Evolutionary conservation across 1,140 invertebrate genomes (phyloP).

Genomic region (Drosophila lowei): DNA sequence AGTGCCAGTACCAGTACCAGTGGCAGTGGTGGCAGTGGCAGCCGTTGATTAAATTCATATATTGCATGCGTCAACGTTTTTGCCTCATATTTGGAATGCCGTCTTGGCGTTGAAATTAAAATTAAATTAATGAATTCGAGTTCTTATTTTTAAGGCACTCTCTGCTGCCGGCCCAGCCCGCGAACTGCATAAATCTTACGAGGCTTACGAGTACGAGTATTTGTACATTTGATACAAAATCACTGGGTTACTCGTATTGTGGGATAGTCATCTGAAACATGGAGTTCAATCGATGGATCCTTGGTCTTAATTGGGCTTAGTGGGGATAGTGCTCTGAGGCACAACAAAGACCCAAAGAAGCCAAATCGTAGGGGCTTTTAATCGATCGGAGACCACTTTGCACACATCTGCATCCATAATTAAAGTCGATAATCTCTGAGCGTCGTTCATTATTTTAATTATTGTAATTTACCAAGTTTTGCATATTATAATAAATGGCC

Average conservation of each 20-base stretch:
- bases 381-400: slow-evolving; percentile 34
- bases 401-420: slow-evolving; percentile 62
- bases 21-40: slow-evolving; percentile 10
- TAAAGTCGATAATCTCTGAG: slow-evolving; percentile 72
- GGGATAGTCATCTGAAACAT: too few relatives aligned
- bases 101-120: slow-evolving; percentile 79
- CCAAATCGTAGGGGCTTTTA: slow-evolving; percentile 36
- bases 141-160: slow-evolving; percentile 3
- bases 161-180: too few relatives aligned
- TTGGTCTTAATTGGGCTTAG: slow-evolving; percentile 34
- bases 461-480: slow-evolving; percentile 74
- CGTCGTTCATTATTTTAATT: slow-evolving; percentile 81
- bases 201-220: slow-evolving; percentile 3
- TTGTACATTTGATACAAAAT: slow-evolving; percentile 32
- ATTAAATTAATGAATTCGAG: slow-evolving; percentile 71
- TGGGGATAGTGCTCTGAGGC: background rate
- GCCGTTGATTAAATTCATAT: slow-evolving; percentile 76
- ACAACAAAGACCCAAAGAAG: slow-evolving; percentile 12
- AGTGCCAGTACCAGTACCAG: background rate
- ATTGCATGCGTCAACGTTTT: slow-evolving; percentile 57
- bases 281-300: too few relatives aligned
- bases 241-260: background rate
- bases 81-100: slow-evolving; percentile 70
- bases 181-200: slow-evolving; percentile 25
- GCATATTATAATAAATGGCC: slow-evolving; percentile 80